phyloP scores from a whole-genome alignment of 1,140 invertebrate genomes.

The Heterodera schachtii region DNA sequence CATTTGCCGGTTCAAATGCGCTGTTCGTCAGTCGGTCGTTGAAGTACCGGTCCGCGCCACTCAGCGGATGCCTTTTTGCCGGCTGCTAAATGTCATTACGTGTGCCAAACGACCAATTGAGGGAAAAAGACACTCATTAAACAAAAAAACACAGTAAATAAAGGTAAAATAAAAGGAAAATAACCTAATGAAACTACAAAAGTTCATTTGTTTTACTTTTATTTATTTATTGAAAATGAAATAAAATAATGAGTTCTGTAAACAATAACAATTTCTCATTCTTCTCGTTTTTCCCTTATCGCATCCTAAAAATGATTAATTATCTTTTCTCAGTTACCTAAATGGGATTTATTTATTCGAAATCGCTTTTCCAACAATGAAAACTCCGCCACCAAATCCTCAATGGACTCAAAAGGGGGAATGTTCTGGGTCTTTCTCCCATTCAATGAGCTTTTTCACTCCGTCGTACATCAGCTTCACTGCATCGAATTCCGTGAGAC shows the following conservation, averaged over 20 bases:
- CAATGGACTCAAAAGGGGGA: too few species aligned
- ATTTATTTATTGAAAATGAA: background rate
- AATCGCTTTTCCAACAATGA: slow-evolving; percentile 97
- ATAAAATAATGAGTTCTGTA: background rate
- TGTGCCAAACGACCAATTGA: background rate
- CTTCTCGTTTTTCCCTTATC: slow-evolving; percentile 24
- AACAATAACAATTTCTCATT: too few species aligned
- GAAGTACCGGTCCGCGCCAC: background rate
- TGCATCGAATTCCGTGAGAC: too few species aligned
- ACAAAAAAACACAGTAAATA: background rate
- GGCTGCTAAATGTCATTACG: background rate
- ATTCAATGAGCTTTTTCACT: too few species aligned
- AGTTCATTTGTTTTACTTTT: background rate
- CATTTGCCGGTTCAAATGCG: background rate
- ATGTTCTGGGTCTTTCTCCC: too few species aligned
- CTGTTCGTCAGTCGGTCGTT: background rate
- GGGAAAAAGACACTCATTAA: background rate
- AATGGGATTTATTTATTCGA: slow-evolving; percentile 70
- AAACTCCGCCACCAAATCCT: slow-evolving; percentile 92
- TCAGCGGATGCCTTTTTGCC: background rate
- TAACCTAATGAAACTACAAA: background rate
- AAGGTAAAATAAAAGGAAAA: background rate
- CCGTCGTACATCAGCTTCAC: too few species aligned
- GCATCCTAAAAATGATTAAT: slow-evolving; percentile 14
- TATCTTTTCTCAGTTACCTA: background rate